Evolutionary conservation across 2,888 invertebrate genomes (phyloP).

Genomic region (Trissoscelio sp.): DNA sequence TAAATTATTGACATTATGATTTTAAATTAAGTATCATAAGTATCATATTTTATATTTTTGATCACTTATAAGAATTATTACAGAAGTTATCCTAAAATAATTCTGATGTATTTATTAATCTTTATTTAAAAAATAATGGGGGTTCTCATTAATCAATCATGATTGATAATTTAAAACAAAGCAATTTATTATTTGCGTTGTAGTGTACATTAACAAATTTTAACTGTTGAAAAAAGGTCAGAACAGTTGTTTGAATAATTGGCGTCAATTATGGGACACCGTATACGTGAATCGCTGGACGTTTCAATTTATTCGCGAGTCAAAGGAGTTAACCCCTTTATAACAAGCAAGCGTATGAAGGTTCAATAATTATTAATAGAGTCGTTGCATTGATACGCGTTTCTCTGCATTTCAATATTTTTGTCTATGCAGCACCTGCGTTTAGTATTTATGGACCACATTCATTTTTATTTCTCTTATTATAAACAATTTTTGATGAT

Average conservation of each 20-base stretch:
- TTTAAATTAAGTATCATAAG: no score
- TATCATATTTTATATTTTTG: no score
- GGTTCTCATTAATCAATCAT: no score
- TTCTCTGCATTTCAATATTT: constrained; percentile 36
- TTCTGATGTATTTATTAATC: no score
- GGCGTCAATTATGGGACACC: constrained; percentile 59
- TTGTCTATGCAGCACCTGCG: background rate
- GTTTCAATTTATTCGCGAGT: constrained; percentile 50
- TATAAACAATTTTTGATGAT: no score
- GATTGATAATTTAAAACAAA: background rate
- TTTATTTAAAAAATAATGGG: no score
- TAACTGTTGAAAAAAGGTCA: constrained; percentile 23
- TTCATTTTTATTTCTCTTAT: no score
- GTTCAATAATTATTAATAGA: constrained; percentile 62
- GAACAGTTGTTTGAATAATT: constrained; percentile 23
- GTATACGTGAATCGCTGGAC: constrained; percentile 19
- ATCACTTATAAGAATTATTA: no score
- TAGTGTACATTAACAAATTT: no score
- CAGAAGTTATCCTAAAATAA: no score
- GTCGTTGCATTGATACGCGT: constrained; percentile 28
- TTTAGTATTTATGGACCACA: background rate
- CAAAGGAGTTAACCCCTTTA: constrained; percentile 61
- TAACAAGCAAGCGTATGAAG: constrained; percentile 58
- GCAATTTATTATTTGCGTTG: background rate
- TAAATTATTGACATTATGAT: no score